Conservation (phyloP, 1,140 invertebrate genomes). For the Anastrepha ludens region DNA sequence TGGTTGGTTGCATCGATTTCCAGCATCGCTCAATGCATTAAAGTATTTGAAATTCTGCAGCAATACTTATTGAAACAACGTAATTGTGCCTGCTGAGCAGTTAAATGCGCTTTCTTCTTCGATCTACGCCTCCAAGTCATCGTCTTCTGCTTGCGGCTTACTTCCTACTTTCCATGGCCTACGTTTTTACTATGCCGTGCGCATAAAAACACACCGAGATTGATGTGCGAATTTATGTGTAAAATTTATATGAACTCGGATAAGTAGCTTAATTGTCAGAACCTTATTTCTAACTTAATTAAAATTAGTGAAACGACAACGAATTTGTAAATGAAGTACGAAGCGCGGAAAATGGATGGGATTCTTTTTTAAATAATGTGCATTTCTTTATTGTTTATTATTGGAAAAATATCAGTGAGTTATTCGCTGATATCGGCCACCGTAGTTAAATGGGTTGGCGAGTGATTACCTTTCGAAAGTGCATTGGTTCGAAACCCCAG, state of each 20-base stretch:
- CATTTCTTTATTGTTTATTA: not conserved
- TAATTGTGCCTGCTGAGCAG: constrained; percentile 43
- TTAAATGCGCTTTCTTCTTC: constrained; percentile 49
- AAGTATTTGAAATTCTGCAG: constrained; percentile 52
- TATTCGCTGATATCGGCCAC: too few relatives aligned
- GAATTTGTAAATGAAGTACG: constrained; percentile 39
- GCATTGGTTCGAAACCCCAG: too few relatives aligned
- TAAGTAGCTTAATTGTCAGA: constrained; percentile 52
- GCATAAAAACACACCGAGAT: not conserved
- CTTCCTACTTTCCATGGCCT: constrained; percentile 41
- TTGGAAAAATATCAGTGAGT: too few relatives aligned
- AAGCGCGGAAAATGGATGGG: not conserved
- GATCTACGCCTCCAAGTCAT: not conserved
- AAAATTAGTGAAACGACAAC: constrained; percentile 44
- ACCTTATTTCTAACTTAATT: constrained; percentile 43
- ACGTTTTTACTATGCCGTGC: constrained; percentile 6
- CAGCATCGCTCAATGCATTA: constrained; percentile 38
- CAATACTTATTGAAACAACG: constrained; percentile 53
- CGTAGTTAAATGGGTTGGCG: too few relatives aligned
- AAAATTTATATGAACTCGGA: constrained; percentile 16
- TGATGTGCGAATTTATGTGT: constrained; percentile 53
- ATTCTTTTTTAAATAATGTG: constrained; percentile 15
- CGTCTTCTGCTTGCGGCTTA: not conserved
- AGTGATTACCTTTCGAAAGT: too few relatives aligned
- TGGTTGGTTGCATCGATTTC: constrained; percentile 42